Base-by-base conservation (phyloP, 2,113 vertebrate genomes). In the Neomonachus schauinslandi region DNA sequence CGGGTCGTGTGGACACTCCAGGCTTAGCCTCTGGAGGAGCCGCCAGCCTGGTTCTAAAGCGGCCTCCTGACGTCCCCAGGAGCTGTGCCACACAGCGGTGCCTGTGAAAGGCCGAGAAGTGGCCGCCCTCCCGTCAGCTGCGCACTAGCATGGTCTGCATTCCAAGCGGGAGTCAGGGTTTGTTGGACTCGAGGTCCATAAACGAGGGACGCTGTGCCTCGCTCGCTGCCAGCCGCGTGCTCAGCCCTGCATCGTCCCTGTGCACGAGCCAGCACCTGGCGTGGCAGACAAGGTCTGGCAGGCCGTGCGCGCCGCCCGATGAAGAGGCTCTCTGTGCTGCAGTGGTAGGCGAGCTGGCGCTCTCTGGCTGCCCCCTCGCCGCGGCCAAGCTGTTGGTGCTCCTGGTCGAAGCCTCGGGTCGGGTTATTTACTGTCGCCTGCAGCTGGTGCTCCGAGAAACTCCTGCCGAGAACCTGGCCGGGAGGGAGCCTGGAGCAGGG, bases 191-290 rank as follows among this genome's bases (percentile, higher is more conserved):
- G 24, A 77, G 81, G 88, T 51, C 91, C 97, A 88, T 74, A 94
- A 97, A 95, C 1, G 5, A 96, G 92, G 72, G 42, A 19, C 93
- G 21, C 76, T 72, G 74, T 18, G 69, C 89, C 49, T 39, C 1
- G 10, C 33, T 28, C 5, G 8, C 7, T 69, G 83, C 90, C 81
- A 74, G 80, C 51, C 79, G 33, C 7, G 2, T 0, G 2, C 5
- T 31, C 19, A 76, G 91, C 80, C 46, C 22, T 0, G 2, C 1
- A 49, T 2, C 5, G 0, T 65, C 49, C 9, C 0, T 0, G 91
- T 69, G 82, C 76, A 18, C 1, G 4, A 46, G 89, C 96, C 89
- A 55, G 95, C 96, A 91, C 97, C 95, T 94, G 92, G 97, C 63
- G 18, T 19, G 13, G 65, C 57, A 49, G 92, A 53, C 59, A 7